A percentile compares a stretch with the other conserved stretches of the same genome.
Conservation (phyloP, 2,888 invertebrate genomes). For the Aplocera efformata region DNA sequence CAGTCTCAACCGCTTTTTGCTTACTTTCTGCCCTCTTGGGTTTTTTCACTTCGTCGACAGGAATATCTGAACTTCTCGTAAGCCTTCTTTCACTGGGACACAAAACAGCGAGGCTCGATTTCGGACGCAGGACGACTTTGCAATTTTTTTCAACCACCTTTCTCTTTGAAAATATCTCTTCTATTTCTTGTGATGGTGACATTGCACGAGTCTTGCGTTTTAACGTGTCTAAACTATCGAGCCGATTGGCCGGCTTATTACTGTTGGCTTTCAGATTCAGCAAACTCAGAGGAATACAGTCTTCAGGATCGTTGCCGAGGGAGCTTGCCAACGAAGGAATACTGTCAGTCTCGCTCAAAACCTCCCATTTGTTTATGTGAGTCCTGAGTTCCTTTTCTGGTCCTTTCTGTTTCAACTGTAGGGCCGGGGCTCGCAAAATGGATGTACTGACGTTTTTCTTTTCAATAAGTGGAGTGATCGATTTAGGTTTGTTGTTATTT, state of each 20-base stretch:
- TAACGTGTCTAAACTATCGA: constrained; percentile 64
- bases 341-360: constrained; percentile 81
- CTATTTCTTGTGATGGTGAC: constrained; percentile 81
- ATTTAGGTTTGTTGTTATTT: constrained; percentile 43
- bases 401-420: constrained; percentile 66
- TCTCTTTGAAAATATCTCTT: constrained; percentile 73
- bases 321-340: constrained; percentile 75
- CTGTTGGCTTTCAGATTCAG: constrained; percentile 67
- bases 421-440: constrained; percentile 66
- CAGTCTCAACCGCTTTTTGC: constrained; percentile 34
- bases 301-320: constrained; percentile 78
- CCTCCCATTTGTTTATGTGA: constrained; percentile 78
- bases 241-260: constrained; percentile 49
- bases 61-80: constrained; percentile 65
- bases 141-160: constrained; percentile 58
- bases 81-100: constrained; percentile 65
- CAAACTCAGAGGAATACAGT: constrained; percentile 78
- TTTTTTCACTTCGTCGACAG: constrained; percentile 56
- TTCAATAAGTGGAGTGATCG: constrained; percentile 37
- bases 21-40: constrained; percentile 50
- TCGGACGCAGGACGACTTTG: constrained; percentile 62
- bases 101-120: constrained; percentile 68
- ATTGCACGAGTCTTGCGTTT: constrained; percentile 80
- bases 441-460: constrained; percentile 55
- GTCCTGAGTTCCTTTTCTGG: constrained; percentile 63